Percentiles rank a stretch among this genome's conserved stretches.
Evolutionary conservation across 2,888 invertebrate species (phyloP).

Genomic region (Parnassius mnemosyne): DNA sequence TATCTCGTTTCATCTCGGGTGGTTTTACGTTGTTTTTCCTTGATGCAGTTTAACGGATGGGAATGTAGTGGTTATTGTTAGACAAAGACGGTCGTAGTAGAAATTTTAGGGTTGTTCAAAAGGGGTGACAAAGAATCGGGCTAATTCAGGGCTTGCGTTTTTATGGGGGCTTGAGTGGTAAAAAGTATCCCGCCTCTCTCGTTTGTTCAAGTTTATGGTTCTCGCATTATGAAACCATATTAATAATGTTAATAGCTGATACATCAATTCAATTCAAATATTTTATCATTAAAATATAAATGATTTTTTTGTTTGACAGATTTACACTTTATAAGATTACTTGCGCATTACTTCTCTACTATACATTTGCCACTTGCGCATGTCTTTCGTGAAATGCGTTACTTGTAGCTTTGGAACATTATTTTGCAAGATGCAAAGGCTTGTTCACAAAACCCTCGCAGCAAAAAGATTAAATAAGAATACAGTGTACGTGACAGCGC

Average conservation of each 20-base stretch:
- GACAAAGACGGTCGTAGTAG: slow-evolving; percentile 79
- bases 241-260: slow-evolving; percentile 76
- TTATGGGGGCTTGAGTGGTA: slow-evolving; percentile 76
- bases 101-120: slow-evolving; percentile 77
- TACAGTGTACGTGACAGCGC: slow-evolving; percentile 73
- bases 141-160: slow-evolving; percentile 79
- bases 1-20: slow-evolving; percentile 80
- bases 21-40: slow-evolving; percentile 79
- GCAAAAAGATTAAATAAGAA: slow-evolving; percentile 75
- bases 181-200: slow-evolving; percentile 80
- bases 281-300: slow-evolving; percentile 53
- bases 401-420: slow-evolving; percentile 36
- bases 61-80: slow-evolving; percentile 81
- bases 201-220: slow-evolving; percentile 77
- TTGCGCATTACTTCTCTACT: neutral
- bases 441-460: slow-evolving; percentile 49
- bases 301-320: slow-evolving; percentile 55
- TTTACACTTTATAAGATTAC: slow-evolving; percentile 24
- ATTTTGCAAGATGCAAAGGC: slow-evolving; percentile 48
- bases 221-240: slow-evolving; percentile 68
- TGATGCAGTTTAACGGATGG: slow-evolving; percentile 80
- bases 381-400: slow-evolving; percentile 34
- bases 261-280: slow-evolving; percentile 61
- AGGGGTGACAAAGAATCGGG: slow-evolving; percentile 80
- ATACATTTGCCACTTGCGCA: slow-evolving; percentile 10